Evolutionary conservation across 2,113 vertebrate species (phyloP), one percentile per base, ranked within the genome.

Genomic region (Cisticola juncidis): DNA sequence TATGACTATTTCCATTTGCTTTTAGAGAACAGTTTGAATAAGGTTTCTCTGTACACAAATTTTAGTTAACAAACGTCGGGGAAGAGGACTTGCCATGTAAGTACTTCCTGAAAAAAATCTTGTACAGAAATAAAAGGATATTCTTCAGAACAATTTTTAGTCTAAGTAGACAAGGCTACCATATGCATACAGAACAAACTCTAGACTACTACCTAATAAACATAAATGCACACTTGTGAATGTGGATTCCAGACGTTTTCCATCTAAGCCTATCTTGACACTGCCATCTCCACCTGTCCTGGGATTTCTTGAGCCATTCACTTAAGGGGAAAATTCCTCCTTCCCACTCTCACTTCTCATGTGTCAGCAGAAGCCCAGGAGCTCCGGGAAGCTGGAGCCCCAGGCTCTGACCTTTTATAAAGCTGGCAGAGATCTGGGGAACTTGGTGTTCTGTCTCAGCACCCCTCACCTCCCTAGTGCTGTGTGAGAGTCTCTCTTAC

Each of bases 371-470:
- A 36, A 78, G 47, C 28, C 64, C 36, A 38, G 56, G 56, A 90
- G 73, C 90, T 70, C 64, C 0, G 0, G 51, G 81, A 81, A 72
- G 85, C 51, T 26, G 21, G 21, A 85, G 61, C 61, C 86, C 44
- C 18, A 1, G 91, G 74, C 74, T 79, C 61, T 85, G 79, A 81
- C 82, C 82, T 88, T 88, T 81, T 10, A 2, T 50, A 56, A 42
- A 74, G 74, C 88, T 93, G 85, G 47, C 81, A 93, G 70, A 62
- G 73, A 9, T 66, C 73, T 70, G 61, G 22, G 51, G 69, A 94
- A 45, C 56, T 78, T 62, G 1, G 1, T 85, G 65, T 78, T 90
- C 81, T 71, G 20, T 45, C 64, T 87, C 11, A 13, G 33, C 79
- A 74, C 60, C 65, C 48, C 17, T 57, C 64, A 51, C 36, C 31